Base-by-base conservation (phyloP, 1,140 invertebrate genomes). In the Drosophila oshimai region DNA sequence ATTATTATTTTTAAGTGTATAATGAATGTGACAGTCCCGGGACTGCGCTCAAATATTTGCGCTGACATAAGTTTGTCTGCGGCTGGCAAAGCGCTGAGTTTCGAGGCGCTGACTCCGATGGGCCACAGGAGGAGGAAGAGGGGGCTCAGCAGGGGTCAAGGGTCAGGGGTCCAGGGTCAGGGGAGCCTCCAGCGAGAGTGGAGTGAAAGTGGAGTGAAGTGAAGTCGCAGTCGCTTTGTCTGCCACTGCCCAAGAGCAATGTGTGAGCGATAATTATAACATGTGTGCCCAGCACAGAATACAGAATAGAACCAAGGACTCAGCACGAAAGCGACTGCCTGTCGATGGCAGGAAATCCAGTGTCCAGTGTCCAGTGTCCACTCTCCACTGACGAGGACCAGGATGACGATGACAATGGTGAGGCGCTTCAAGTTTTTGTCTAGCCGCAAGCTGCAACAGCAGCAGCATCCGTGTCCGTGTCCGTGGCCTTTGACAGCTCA, bases 41-140 rank as follows among this genome's bases (percentile, higher is more conserved):
- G 54, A 76, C 73, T 61, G 53, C 26, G 44, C 46, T 87, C 76
- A 86, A 86, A 86, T 86, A 87, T 86, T 86, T 86, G 80, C 80
- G 51, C 71, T 86, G 81, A 87, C 80, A 86, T 86, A 86, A 87
- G 80, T 87, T 87, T 76, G 81, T 87, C 80, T 86, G 80, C 58
- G 80, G 71, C 81, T 86, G 81, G 75, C 80, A 73, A n/a, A n/a
- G n/a, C n/a, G n/a, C n/a, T 47, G 61, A 53, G 71, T n/a, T n/a
- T n/a, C n/a, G n/a, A n/a, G n/a, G n/a, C n/a, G n/a, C n/a, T n/a
- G n/a, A n/a, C n/a, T n/a, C n/a, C 72, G 77, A 67, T 28, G 44
- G 44, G 57, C 17, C n/a, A n/a, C n/a, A n/a, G n/a, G n/a, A n/a
- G n/a, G n/a, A n/a, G n/a, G n/a, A n/a, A n/a, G n/a, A n/a, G n/a